Evolutionary conservation across 2,888 invertebrate genomes (phyloP), one percentile per base, ranked within the genome.

Genomic region (Stomorhina lunata): DNA sequence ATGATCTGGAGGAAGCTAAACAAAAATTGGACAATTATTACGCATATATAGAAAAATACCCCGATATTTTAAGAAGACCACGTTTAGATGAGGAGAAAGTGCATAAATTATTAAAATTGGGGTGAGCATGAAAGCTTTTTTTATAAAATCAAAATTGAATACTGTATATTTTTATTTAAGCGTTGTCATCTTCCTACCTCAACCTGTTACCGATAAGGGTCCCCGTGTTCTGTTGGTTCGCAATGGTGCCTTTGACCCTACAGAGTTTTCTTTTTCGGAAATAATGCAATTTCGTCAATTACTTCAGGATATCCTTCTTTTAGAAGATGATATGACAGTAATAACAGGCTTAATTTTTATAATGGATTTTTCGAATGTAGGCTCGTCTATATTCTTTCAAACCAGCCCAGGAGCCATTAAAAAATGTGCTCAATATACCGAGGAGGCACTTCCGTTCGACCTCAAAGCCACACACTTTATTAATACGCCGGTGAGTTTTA

Each of bases 391-490:
- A 81, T 86, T 93, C 22, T 91, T 92, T 45, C 93, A 93, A 86
- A 92, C 93, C 89, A 93, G 93, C 0, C 93, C 94, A 2, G 89
- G 92, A 0, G 84, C 93, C 20, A 92, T 93, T 10, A 94, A 93
- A 86, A 94, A 94, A 86, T 90, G 92, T 37, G 91, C 93, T 15
- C 90, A 91, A 0, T 92, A 91, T 78, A 84, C 92, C 10, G 93
- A 94, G 89, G 93, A 94, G 78, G 94, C 92, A 0, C 90, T 94
- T 32, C 95, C 95, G 0, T 87, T 93, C 15, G 91, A 94, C 25
- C 91, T 93, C 1, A 93, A 93, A 85, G 92, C 92, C 4, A 91
- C 92, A 75, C 93, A 94, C 85, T 93, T 94, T 55, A 87, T 94
- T 22, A 93, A 94, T 86, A 92, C 93, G 0, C 93, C 94, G 0